These are phyloP conservation scores for Sicus ferrugineus DNA, from an alignment of 2,888 invertebrate genomes.

Conservation along the genomic window DNA sequence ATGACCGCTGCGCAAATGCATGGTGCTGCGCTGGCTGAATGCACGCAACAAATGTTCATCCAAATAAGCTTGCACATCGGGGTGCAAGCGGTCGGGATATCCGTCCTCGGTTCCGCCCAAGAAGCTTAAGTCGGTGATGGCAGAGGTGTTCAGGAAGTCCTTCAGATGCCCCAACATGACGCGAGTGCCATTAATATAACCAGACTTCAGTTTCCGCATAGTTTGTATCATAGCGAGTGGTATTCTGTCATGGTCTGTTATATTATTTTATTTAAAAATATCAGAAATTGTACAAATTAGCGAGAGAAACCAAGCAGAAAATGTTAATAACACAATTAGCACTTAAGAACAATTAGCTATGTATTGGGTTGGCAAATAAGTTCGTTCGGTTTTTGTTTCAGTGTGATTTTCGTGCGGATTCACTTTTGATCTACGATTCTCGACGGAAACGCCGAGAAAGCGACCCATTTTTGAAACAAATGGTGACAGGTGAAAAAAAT, in stretches of 20 bases:
- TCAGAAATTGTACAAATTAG: too few relatives aligned
- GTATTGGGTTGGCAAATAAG: too few relatives aligned
- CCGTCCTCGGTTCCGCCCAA: constrained; percentile 93
- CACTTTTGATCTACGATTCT: too few relatives aligned
- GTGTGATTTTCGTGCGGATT: too few relatives aligned
- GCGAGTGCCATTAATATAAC: constrained; percentile 98
- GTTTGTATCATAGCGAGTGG: constrained; percentile 96
- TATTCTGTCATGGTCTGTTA: constrained; percentile 85
- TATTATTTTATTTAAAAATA: too few relatives aligned
- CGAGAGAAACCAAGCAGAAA: too few relatives aligned
- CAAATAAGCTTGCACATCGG: constrained; percentile 85
- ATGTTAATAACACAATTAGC: too few relatives aligned
- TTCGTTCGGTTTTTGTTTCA: too few relatives aligned
- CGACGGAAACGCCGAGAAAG: too few relatives aligned
- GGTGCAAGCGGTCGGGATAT: constrained; percentile 83
- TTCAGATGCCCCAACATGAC: constrained; percentile 94
- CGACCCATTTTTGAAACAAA: too few relatives aligned
- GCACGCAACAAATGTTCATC: constrained; percentile 86
- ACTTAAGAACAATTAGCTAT: too few relatives aligned
- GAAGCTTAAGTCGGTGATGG: constrained; percentile 96
- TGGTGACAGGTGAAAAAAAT: too few relatives aligned
- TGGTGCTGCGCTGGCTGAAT: constrained; percentile 76
- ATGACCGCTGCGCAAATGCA: constrained; percentile 68
- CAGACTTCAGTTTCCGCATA: constrained; percentile 97
- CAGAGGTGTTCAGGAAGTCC: constrained; percentile 96